A percentile compares a stretch with the other conserved stretches of the same genome.
Conservation (phyloP, 1,140 invertebrate genomes). For the Trachymyrmex septentrionalis region DNA sequence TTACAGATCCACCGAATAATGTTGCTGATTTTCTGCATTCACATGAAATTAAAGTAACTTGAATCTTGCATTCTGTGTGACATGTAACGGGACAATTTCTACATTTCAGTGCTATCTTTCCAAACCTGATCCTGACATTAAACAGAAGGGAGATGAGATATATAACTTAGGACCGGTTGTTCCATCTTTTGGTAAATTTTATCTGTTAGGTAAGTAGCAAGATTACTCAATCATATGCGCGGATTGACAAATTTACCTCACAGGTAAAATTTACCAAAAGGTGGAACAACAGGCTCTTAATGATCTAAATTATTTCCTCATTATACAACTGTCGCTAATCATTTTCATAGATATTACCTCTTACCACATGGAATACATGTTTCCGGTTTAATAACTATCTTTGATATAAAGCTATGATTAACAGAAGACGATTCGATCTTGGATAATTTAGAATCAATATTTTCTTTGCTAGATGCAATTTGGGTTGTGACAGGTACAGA, state of each 20-base stretch:
- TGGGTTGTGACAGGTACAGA: slow-evolving; percentile 90
- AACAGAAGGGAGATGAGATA: background rate
- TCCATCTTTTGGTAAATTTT: too few species aligned
- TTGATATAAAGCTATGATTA: slow-evolving; percentile 92
- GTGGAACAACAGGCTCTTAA: too few species aligned
- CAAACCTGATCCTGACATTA: slow-evolving; percentile 91
- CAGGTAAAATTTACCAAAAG: too few species aligned
- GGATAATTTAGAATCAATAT: slow-evolving; percentile 75
- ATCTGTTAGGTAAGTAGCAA: too few species aligned
- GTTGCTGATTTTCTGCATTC: slow-evolving; percentile 90
- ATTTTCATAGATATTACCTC: slow-evolving; percentile 85
- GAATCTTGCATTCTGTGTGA: slow-evolving; percentile 93
- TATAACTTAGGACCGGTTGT: background rate
- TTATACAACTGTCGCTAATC: background rate
- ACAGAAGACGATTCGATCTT: slow-evolving; percentile 78
- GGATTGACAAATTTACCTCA: too few species aligned
- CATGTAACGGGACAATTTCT: slow-evolving; percentile 91
- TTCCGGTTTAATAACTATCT: slow-evolving; percentile 95
- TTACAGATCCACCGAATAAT: slow-evolving; percentile 85
- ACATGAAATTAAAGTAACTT: slow-evolving; percentile 92
- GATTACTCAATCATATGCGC: too few species aligned
- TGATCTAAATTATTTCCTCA: background rate
- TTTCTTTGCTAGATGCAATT: slow-evolving; percentile 86
- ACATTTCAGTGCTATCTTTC: slow-evolving; percentile 92
- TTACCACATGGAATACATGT: slow-evolving; percentile 94